phyloP scores from a whole-genome alignment of 2,888 invertebrate genomes.

The Agriopis leucophaearia region DNA sequence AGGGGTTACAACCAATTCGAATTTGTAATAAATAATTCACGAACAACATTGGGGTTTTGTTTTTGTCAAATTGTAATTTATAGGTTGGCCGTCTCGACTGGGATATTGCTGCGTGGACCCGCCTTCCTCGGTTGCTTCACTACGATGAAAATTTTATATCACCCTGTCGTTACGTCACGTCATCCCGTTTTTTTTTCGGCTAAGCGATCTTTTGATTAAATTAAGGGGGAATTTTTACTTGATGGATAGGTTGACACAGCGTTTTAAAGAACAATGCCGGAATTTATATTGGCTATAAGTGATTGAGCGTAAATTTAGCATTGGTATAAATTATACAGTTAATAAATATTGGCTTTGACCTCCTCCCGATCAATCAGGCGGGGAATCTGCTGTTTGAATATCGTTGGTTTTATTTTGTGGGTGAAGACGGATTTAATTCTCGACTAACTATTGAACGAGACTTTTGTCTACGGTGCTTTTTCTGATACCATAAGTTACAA shows the following conservation, averaged over 20 bases:
- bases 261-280: slow-evolving; percentile 77
- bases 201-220: slow-evolving; percentile 86
- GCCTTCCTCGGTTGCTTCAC: slow-evolving; percentile 55
- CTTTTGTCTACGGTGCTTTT: not conserved
- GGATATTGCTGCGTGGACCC: slow-evolving; percentile 77
- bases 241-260: slow-evolving; percentile 85
- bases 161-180: slow-evolving; percentile 77
- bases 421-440: slow-evolving; percentile 29
- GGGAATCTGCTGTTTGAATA: slow-evolving; percentile 53
- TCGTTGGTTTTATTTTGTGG: slow-evolving; percentile 36
- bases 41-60: slow-evolving; percentile 80
- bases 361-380: slow-evolving; percentile 53
- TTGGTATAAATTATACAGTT: slow-evolving; percentile 76
- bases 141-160: slow-evolving; percentile 83
- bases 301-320: slow-evolving; percentile 75
- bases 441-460: slow-evolving; percentile 14
- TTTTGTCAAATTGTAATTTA: slow-evolving; percentile 85
- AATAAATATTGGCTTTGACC: slow-evolving; percentile 71
- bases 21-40: slow-evolving; percentile 81
- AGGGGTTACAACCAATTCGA: slow-evolving; percentile 38
- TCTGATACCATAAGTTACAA: no score
- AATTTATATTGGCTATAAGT: slow-evolving; percentile 83
- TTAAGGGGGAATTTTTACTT: slow-evolving; percentile 85
- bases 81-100: slow-evolving; percentile 80
- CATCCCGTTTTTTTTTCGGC: slow-evolving; percentile 83